Percentiles rank a stretch among this genome's conserved stretches.
These are phyloP conservation scores for Orchestes rusci DNA, from an alignment of 2,888 invertebrate genomes.

Conservation along the genomic window DNA sequence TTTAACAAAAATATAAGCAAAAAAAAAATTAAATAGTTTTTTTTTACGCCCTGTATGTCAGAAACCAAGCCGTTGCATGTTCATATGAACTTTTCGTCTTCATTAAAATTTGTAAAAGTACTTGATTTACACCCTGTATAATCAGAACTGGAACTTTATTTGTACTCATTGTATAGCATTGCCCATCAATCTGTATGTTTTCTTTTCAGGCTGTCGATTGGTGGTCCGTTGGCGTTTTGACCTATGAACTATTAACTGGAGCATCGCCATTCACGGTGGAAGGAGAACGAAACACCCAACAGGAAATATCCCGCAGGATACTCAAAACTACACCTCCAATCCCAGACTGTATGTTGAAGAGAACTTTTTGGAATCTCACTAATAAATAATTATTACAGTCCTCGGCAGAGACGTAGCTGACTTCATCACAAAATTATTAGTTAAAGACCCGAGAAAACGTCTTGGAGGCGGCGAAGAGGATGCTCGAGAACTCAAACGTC, in stretches of 20 bases:
- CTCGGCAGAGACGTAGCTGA: constrained; percentile 69
- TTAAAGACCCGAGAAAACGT: constrained; percentile 83
- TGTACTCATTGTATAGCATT: too few relatives aligned
- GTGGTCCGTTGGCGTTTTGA: constrained; percentile 97
- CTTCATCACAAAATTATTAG: constrained; percentile 74
- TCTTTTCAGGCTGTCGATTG: constrained; percentile 85
- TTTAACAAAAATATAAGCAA: too few relatives aligned
- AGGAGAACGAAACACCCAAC: constrained; percentile 87
- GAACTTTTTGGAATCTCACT: neutral
- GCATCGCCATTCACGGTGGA: constrained; percentile 97
- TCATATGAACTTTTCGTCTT: too few relatives aligned
- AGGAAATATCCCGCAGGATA: constrained; percentile 89
- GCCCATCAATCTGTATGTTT: constrained; percentile 28
- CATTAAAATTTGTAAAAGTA: too few relatives aligned
- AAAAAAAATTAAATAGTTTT: too few relatives aligned
- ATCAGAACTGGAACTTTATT: too few relatives aligned
- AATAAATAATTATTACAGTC: constrained; percentile 29
- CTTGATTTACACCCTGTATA: too few relatives aligned
- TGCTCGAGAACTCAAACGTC: constrained; percentile 83
- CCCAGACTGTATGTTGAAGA: constrained; percentile 55
- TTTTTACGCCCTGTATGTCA: too few relatives aligned
- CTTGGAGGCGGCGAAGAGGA: constrained; percentile 81
- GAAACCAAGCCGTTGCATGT: too few relatives aligned
- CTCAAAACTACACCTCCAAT: constrained; percentile 84
- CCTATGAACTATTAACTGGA: constrained; percentile 93